These are phyloP conservation scores for Drosophila melanica DNA, from an alignment of 1,140 invertebrate species.

Conservation along the genomic window DNA sequence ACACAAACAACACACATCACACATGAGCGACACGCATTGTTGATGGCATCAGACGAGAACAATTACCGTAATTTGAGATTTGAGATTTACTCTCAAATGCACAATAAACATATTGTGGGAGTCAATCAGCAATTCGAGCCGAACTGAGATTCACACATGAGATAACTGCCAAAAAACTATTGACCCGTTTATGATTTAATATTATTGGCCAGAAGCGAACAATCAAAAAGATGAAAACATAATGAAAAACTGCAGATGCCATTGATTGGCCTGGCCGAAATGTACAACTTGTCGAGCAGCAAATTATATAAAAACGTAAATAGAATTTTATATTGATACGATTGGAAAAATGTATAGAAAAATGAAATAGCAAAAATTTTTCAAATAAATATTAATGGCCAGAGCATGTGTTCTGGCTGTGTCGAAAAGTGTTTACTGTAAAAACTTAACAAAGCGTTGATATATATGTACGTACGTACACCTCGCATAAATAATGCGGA, in stretches of 20 bases:
- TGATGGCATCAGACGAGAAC: slow-evolving; percentile 56
- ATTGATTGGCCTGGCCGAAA: background rate
- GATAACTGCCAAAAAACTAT: slow-evolving; percentile 44
- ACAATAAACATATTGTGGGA: slow-evolving; percentile 53
- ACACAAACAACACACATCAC: background rate
- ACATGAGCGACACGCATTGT: slow-evolving; percentile 41
- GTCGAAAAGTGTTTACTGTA: slow-evolving; percentile 36
- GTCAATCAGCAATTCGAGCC: slow-evolving; percentile 55
- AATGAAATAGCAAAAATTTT: background rate
- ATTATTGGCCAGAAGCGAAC: background rate
- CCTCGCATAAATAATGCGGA: slow-evolving; percentile 24
- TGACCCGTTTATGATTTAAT: too few species aligned
- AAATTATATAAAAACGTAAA: background rate
- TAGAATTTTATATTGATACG: slow-evolving; percentile 7
- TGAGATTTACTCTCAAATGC: slow-evolving; percentile 18
- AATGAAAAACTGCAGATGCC: slow-evolving; percentile 26
- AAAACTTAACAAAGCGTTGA: slow-evolving; percentile 8
- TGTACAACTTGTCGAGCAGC: background rate
- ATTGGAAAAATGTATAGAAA: slow-evolving; percentile 12
- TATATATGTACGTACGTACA: too few species aligned
- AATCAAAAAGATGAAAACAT: background rate
- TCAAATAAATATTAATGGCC: slow-evolving; percentile 18
- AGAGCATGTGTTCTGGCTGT: slow-evolving; percentile 10
- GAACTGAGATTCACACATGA: slow-evolving; percentile 52
- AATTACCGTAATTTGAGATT: slow-evolving; percentile 69